Base-by-base conservation (phyloP, 1,140 invertebrate genomes). In the Lucilia sericata region DNA sequence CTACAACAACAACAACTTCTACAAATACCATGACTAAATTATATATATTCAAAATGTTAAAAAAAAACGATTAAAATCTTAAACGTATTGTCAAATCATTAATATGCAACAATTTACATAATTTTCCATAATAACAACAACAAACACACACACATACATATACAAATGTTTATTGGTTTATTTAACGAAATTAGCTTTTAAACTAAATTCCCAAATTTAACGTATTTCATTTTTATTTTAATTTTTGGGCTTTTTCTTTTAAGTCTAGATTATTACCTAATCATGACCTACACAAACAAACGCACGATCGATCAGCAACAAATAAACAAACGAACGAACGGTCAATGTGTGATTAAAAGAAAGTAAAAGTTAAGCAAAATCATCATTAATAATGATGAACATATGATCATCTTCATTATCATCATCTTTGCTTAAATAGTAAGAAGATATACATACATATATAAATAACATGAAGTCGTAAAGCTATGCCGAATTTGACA, bases 241-340 rank as follows among this genome's bases (percentile, higher is more conserved):
- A 42, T 19, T 78, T 42, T 49, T 80, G n/a, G 2, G n/a, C 12
- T 51, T 80, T 17, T 21, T 80, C 19, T 49, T 47, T 21, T 21
- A 80, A 80, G 42, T 80, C 25, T 80, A 51, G 76, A 51, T 49
- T 80, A 80, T 80, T 80, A 80, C 76, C 42, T 80, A 80, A 80
- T 80, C n/a, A 51, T 80, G 42, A 80, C 42, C 76, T 78, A 78
- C 42, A 78, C 75, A 36, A 42, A 10, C 36, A 78, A 47, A 49
- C 14, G 12, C 47, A 9, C 8, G 42, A 8, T 0, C 2, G 5
- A 7, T 42, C 10, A 10, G 42, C 42, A 42, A 42, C 12, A 2
- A 17, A 9, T 42, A 13, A n/a, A 36, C n/a, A 70, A 70, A 70
- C 60, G 1, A 10, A 70, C 60, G 2, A 10, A 70, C 17, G 19